Base-by-base conservation (phyloP, 1,140 invertebrate genomes). In the Drosophila kurseongensis region DNA sequence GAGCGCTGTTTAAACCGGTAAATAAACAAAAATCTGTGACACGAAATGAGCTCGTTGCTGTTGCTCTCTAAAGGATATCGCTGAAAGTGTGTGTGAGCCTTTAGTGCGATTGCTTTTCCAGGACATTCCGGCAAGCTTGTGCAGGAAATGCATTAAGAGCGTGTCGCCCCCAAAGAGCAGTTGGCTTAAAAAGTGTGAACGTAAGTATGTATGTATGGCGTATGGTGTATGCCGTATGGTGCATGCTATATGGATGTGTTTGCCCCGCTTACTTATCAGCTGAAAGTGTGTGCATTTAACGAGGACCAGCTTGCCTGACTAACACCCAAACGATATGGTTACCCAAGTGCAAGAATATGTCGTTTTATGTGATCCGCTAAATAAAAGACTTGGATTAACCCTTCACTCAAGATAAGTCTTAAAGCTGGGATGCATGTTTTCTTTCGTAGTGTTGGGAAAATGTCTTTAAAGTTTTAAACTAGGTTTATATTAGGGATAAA, bases 11-110 rank as follows among this genome's bases (percentile, higher is more conserved):
- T 75, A 63, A 83, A 62, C 52, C 63, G 56, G 69, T 83, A 71
- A 76, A 82, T 83, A 83, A 83, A 83, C 80, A 75, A 69, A 61
- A 81, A 77, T 75, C 80, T 72, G 80, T 84, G 72, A 84, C 80
- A 84, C 54, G 72, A 76, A 80, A 80, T 80, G 78, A 80, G 66
- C 75, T 75, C 62, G 60, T 75, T 69, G 62, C 62, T 40, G 14
- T 18, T 51, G 55, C 72, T 68, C 52, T 67, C 72, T 42, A 76
- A 76, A 76, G 73, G 73, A 76, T 67, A 74, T 63, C 13, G 23
- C 35, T 29, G 42, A 18, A 9, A 12, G 36, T 32, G 47, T 61
- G 23, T 42, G 54, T 57, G 23, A n/a, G 61, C 56, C 68, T 65
- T 75, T 75, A 63, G 75, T 79, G 65, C 58, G 47, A 67, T 65